Evolutionary conservation across 2,888 invertebrate species (phyloP), one percentile per base, ranked within the genome.

Genomic region (Pegoplata infirma): DNA sequence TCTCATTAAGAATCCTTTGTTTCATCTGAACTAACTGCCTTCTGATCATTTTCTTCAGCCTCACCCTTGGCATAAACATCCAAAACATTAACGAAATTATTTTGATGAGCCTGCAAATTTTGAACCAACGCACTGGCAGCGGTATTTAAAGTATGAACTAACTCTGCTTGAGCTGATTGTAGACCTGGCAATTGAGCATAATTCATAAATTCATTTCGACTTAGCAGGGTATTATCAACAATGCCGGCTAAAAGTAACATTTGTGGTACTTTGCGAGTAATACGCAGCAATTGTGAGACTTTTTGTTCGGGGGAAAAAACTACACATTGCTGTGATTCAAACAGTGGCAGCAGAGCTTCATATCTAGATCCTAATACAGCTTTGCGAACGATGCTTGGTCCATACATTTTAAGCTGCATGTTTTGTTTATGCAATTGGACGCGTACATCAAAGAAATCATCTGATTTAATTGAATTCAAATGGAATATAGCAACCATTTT

Each of bases 201-300:
- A 82, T 92, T 90, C 23, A 93, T 84, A 28, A 96, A 89, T 83
- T 96, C 94, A 85, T 93, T 93, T 81, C 92, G 92, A 78, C 92
- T 94, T 82, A 96, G 83, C 25, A 96, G 88, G 72, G 90, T 91
- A 55, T 93, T 93, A 83, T 96, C 93, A 61, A 94, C 91, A 76
- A 96, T 92, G n/a, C 93, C 96, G 92, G 95, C 94, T 88, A 96
- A 87, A 17, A 96, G 89, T 81, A 94, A 87, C 84, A 95, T 89
- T 85, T 94, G 93, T 1, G 94, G 94, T 80, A 92, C 91, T 85
- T 93, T 95, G 76, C 92, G 94, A 5, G 93, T 87, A 47, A 94
- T 91, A 86, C 92, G 93, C 40, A 94, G 86, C 84, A 96, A 86
- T 82, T 91, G 91, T 8, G 88, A 87, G 40, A 93, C 91, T 84